Percentiles rank a stretch among this genome's conserved stretches.
These are phyloP conservation scores for Antheraea pernyi DNA, from an alignment of 1,140 invertebrate species.

Conservation along the genomic window DNA sequence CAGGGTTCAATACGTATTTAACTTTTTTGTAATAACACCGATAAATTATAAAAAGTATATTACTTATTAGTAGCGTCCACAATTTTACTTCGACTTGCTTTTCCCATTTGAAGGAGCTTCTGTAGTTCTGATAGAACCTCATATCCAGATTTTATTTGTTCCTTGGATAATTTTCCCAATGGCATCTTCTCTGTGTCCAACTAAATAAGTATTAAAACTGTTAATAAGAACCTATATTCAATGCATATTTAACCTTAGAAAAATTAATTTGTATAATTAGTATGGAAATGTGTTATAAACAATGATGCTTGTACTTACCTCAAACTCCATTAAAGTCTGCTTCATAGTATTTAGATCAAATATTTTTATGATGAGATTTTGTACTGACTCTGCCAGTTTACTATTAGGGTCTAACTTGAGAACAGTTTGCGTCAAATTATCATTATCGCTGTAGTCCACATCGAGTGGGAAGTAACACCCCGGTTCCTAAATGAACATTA, in stretches of 20 bases:
- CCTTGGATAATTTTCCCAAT: constrained; percentile 95
- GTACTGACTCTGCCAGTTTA: constrained; percentile 87
- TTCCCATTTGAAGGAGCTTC: constrained; percentile 80
- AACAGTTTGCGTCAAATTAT: constrained; percentile 23
- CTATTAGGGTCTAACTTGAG: constrained; percentile 79
- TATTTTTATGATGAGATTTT: constrained; percentile 91
- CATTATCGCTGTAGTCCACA: constrained; percentile 89
- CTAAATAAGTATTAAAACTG: constrained; percentile 57
- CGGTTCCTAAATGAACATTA: constrained; percentile 69
- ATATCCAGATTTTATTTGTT: constrained; percentile 94
- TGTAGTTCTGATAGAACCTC: constrained; percentile 89
- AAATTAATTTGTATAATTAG: too few relatives aligned
- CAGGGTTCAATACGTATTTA: too few relatives aligned
- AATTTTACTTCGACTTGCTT: constrained; percentile 80
- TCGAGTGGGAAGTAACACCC: constrained; percentile 94
- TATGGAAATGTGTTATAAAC: not conserved
- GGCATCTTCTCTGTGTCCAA: constrained; percentile 99
- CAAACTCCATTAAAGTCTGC: constrained; percentile 95
- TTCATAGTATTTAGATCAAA: constrained; percentile 97
- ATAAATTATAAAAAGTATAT: too few relatives aligned
- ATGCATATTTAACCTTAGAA: too few relatives aligned
- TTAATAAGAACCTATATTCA: not conserved
- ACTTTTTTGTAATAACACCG: too few relatives aligned
- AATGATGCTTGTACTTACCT: constrained; percentile 77
- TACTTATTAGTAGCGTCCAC: constrained; percentile 92